Evolutionary conservation across 64 coral and sea anemone species (phyloP).

Genomic region (Stichodactyla mertensii): DNA sequence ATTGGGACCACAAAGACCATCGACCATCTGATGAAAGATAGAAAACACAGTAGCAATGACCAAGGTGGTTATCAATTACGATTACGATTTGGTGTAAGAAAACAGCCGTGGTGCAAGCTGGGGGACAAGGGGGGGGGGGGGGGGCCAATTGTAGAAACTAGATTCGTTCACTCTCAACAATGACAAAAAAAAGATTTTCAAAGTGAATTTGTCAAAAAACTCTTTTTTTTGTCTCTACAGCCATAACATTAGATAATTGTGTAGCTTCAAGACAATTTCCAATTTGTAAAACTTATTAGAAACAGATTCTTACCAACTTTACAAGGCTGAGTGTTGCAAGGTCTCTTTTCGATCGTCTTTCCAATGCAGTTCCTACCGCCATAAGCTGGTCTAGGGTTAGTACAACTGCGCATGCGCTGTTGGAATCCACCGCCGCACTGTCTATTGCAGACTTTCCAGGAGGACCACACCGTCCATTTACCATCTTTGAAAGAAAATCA

Average conservation of each 20-base stretch:
- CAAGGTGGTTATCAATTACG: too few species aligned
- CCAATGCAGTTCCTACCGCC: slow-evolving; percentile 18
- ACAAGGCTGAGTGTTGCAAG: neutral
- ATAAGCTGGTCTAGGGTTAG: neutral
- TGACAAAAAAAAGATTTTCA: too few species aligned
- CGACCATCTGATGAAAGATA: neutral
- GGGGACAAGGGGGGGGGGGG: too few species aligned
- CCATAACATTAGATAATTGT: too few species aligned
- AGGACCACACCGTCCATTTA: slow-evolving; percentile 5
- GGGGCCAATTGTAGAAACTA: too few species aligned
- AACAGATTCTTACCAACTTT: slow-evolving; percentile 19
- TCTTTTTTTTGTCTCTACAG: too few species aligned
- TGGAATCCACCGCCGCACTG: slow-evolving; percentile 8
- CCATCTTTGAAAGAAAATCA: slow-evolving; percentile 3
- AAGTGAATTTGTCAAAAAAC: too few species aligned
- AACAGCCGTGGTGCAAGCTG: too few species aligned
- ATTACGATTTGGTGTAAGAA: too few species aligned
- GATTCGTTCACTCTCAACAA: too few species aligned
- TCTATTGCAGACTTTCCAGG: slow-evolving; percentile 18
- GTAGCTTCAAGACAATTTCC: too few species aligned
- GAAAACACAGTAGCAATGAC: too few species aligned
- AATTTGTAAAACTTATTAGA: neutral
- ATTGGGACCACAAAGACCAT: slow-evolving; percentile 3
- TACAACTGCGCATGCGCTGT: slow-evolving; percentile 20
- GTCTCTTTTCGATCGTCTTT: neutral